Percentiles rank a stretch among this genome's conserved stretches.
These are phyloP conservation scores for Coendou prehensilis DNA, from an alignment of 2,797 vertebrate species.

Conservation along the genomic window DNA sequence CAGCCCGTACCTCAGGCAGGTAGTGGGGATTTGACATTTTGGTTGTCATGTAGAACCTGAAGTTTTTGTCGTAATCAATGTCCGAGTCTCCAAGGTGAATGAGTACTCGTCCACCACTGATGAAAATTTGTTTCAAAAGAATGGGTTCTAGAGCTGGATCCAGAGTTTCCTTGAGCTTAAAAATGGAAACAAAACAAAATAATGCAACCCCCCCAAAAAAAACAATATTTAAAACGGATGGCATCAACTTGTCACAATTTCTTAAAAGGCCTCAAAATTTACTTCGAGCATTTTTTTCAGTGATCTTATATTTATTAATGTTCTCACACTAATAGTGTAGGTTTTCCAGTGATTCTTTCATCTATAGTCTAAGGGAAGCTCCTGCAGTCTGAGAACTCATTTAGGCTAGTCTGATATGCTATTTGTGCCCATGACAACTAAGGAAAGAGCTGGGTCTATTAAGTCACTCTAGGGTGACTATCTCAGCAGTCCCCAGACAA, in stretches of 20 bases:
- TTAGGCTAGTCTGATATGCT: background rate
- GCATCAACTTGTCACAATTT: background rate
- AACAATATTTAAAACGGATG: slow-evolving; percentile 10
- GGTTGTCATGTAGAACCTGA: slow-evolving; percentile 95
- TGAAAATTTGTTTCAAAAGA: slow-evolving; percentile 94
- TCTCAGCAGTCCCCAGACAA: background rate
- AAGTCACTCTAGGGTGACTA: background rate
- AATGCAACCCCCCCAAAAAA: background rate
- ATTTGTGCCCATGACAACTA: background rate
- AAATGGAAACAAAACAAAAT: background rate
- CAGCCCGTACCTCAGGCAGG: slow-evolving; percentile 92
- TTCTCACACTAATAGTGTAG: background rate
- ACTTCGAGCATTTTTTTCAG: background rate
- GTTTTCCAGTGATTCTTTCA: slow-evolving; percentile 2
- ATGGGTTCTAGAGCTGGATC: slow-evolving; percentile 94
- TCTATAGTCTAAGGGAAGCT: background rate
- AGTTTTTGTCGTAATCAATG: slow-evolving; percentile 94
- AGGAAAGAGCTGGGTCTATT: background rate
- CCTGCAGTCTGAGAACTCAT: background rate
- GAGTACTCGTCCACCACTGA: slow-evolving; percentile 91
- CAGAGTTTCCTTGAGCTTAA: slow-evolving; percentile 93
- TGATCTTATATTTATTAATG: background rate
- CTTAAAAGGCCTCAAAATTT: background rate
- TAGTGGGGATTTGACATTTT: slow-evolving; percentile 96
- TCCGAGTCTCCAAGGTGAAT: slow-evolving; percentile 95